Base-by-base conservation (phyloP, 2,888 invertebrate genomes). In the Xestia c-nigrum region DNA sequence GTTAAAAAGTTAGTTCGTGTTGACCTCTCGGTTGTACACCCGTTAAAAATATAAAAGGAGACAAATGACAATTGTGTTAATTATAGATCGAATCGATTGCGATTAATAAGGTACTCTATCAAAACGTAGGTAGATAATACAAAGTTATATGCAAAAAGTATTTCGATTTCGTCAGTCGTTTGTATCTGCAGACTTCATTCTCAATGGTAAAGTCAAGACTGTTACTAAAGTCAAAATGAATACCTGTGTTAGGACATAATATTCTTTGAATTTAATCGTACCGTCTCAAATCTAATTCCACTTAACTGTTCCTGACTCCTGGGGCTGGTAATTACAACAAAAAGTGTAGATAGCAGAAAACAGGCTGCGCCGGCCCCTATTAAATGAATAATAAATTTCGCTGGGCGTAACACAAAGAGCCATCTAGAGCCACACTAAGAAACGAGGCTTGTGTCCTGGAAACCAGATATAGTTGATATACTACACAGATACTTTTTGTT, bases 81-180 rank as follows among this genome's bases (percentile, higher is more conserved):
- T 83, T 83, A 76, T 64, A 80, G 69, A 72, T 80, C 40, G 47
- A 38, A 79, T 46, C 43, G 69, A 79, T 65, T 83, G 46, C 47
- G 9, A 79, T 72, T 47, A 69, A 63, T 63, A 64, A n/a, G 19
- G 24, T 61, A 59, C 50, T 24, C 19, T 70, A 47, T 50, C 16
- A 50, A 63, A 63, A 43, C 59, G 2, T 46, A 38, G 24, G 52
- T 21, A n/a, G 21, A 14, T 72, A 16, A 6, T 40, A 38, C 38
- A 5, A 38, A 9, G 6, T 7, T 40, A 40, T 40, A 7, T 10
- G 38, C 9, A 71, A 50, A 72, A 66, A 72, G 14, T 14, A 47
- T 19, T 16, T 16, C 24, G 38, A 21, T 68, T 73, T 43, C 47
- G 31, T 78, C n/a, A 61, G 24, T n/a, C 9, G 50, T 70, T 66